Evolutionary conservation across 2,113 vertebrate species (phyloP).

Genomic region (Charina bottae): DNA sequence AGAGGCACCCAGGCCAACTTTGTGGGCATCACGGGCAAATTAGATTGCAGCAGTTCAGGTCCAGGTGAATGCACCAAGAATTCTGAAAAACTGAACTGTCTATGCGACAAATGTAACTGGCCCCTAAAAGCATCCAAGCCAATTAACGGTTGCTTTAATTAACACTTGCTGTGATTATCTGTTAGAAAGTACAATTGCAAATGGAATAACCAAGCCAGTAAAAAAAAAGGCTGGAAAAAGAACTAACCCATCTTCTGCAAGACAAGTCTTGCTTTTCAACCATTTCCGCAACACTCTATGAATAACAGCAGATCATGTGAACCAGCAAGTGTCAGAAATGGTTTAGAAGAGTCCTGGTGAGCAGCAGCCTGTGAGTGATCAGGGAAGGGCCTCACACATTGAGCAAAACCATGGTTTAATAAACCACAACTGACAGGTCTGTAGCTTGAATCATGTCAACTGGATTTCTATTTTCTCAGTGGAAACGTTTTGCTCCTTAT

Average conservation of each 20-base stretch:
- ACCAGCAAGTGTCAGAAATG: background rate
- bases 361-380: background rate
- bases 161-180: background rate
- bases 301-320: background rate
- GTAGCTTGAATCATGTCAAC: too few relatives aligned
- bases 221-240: too few relatives aligned
- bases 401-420: background rate
- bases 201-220: background rate
- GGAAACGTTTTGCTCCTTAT: too few relatives aligned
- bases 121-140: background rate
- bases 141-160: too few relatives aligned
- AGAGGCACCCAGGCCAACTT: background rate
- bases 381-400: background rate
- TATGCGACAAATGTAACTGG: background rate
- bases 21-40: background rate
- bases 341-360: background rate
- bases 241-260: too few relatives aligned
- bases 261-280: background rate
- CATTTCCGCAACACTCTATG: background rate
- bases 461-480: too few relatives aligned
- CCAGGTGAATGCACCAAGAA: background rate
- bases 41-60: too few relatives aligned
- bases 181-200: background rate
- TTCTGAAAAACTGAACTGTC: background rate
- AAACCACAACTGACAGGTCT: background rate